phyloP scores from a whole-genome alignment of 2,797 vertebrate species.

The Sphenodon punctatus region DNA sequence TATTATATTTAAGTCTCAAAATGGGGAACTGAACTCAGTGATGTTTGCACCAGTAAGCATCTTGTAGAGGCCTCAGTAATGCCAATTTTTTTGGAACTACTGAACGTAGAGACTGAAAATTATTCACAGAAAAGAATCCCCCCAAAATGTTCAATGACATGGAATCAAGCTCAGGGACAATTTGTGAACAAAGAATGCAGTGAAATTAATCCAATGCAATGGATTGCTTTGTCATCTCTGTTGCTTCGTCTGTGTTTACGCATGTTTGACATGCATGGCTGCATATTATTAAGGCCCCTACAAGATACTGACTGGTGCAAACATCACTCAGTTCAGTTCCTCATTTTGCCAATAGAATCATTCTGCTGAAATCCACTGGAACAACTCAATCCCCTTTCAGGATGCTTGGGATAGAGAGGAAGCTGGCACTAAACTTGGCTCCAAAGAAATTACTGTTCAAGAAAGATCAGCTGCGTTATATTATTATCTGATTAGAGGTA shows the following conservation, averaged over 20 bases:
- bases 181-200: not conserved
- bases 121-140: not conserved
- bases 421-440: rapidly evolving
- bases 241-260: rapidly evolving
- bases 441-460: not conserved
- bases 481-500: not conserved
- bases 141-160: not conserved
- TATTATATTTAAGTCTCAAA: no score
- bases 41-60: not conserved
- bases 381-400: not conserved
- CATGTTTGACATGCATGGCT: rapidly evolving
- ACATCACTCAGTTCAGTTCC: not conserved
- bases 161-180: not conserved
- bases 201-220: not conserved
- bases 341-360: slow-evolving; percentile 17
- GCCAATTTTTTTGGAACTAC: not conserved
- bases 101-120: not conserved
- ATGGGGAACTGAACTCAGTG: not conserved
- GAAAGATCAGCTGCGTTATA: not conserved
- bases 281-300: not conserved
- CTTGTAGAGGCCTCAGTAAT: not conserved
- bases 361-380: not conserved
- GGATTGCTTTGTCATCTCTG: not conserved
- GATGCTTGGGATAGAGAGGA: not conserved
- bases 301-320: not conserved